A percentile compares a stretch with the other conserved stretches of the same genome.
phyloP scores from a whole-genome alignment of 2,113 vertebrate genomes.

The Chinchilla lanigera region DNA sequence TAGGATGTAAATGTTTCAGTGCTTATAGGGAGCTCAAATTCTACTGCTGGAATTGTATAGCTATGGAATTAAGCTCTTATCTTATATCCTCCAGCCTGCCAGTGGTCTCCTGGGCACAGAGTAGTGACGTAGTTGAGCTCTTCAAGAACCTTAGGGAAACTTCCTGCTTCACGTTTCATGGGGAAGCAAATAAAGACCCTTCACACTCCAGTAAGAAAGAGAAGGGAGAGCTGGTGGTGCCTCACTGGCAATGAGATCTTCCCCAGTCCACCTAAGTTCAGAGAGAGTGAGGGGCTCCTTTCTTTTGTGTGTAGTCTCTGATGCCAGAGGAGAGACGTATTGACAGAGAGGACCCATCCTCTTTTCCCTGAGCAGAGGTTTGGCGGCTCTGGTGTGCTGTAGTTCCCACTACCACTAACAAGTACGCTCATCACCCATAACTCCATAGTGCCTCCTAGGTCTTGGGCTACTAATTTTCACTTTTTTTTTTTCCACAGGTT shows the following conservation, averaged over 20 bases:
- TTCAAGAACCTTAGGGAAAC: neutral
- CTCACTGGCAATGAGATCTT: neutral
- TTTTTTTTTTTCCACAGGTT: slow-evolving; percentile 18
- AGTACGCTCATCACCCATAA: neutral
- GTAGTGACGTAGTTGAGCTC: neutral
- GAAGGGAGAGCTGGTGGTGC: neutral
- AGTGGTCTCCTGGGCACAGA: neutral
- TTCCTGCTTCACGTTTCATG: neutral
- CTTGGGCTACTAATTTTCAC: neutral
- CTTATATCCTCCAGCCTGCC: neutral
- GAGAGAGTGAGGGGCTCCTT: neutral
- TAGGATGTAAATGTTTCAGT: neutral
- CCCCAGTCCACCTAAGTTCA: neutral
- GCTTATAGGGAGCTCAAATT: neutral
- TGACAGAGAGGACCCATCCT: neutral
- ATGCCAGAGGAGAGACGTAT: neutral
- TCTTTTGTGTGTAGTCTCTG: neutral
- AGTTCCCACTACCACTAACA: neutral
- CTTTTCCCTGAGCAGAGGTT: neutral
- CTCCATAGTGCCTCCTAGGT: neutral
- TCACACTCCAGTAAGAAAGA: neutral
- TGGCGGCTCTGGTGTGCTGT: neutral
- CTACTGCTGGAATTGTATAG: neutral
- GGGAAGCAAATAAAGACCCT: neutral
- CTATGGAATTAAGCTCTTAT: neutral